Evolutionary conservation across 2,888 invertebrate species (phyloP).

Genomic region (Orchesella flavescens): DNA sequence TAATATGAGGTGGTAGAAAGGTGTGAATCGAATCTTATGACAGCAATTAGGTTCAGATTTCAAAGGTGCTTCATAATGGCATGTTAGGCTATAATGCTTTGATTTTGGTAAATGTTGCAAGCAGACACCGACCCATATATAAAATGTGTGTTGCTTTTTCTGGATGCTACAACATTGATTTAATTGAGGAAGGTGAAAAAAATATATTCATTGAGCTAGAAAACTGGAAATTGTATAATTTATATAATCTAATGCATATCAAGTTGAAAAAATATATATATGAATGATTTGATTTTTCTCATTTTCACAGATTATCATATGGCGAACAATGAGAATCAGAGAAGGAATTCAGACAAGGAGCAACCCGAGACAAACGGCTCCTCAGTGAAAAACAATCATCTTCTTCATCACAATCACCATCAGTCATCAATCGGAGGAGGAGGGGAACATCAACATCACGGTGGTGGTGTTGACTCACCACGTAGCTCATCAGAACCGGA

Average conservation of each 20-base stretch:
- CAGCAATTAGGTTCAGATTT: too few species aligned
- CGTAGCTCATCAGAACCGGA: slow-evolving; percentile 65
- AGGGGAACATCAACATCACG: slow-evolving; percentile 51
- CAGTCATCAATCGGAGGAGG: slow-evolving; percentile 37
- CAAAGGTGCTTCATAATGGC: too few species aligned
- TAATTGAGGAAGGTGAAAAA: too few species aligned
- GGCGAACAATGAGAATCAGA: slow-evolving; percentile 47
- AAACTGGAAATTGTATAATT: too few species aligned
- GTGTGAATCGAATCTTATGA: background rate
- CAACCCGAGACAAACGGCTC: slow-evolving; percentile 57
- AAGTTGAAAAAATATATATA: too few species aligned
- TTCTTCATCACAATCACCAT: slow-evolving; percentile 48
- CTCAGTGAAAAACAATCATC: slow-evolving; percentile 39
- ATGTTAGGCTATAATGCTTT: background rate
- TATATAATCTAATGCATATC: too few species aligned
- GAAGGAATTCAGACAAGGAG: slow-evolving; percentile 48
- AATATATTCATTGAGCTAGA: too few species aligned
- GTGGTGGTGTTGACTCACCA: slow-evolving; percentile 62
- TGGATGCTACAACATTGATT: too few species aligned
- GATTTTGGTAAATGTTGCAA: background rate
- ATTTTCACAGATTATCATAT: slow-evolving; percentile 48
- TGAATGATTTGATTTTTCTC: background rate
- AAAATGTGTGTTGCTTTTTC: too few species aligned
- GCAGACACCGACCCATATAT: background rate
- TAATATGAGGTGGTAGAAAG: background rate